Evolutionary conservation across 2,113 vertebrate species (phyloP).

Genomic region (Eurypyga helias): DNA sequence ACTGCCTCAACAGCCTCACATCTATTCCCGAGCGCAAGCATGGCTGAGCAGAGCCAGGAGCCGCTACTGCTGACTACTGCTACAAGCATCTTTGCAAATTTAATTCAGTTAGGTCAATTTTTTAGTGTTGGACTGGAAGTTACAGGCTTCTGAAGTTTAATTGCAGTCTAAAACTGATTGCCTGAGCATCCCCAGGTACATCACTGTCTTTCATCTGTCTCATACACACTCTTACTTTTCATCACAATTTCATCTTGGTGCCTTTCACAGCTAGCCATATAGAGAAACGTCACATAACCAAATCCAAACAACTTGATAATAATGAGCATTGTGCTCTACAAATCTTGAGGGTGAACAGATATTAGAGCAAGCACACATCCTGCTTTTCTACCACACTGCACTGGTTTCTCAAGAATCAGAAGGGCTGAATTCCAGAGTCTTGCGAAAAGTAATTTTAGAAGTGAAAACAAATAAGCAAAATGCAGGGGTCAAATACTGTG

Average conservation of each 20-base stretch:
- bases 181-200: not conserved
- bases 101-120: not conserved
- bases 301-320: not conserved
- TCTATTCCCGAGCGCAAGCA: not conserved
- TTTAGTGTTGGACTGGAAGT: not conserved
- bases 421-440: not conserved
- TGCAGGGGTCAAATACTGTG: not conserved
- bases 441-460: not conserved
- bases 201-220: not conserved
- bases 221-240: not conserved
- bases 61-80: not conserved
- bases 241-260: not conserved
- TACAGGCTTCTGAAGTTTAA: not conserved
- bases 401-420: not conserved
- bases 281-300: not conserved
- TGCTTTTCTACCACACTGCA: not conserved
- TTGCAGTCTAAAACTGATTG: not conserved
- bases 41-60: conserved; percentile 4
- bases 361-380: not conserved
- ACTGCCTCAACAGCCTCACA: not conserved
- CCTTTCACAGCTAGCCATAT: not conserved
- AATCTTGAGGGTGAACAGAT: not conserved
- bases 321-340: not conserved
- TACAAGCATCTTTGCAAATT: not conserved
- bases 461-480: not conserved